Evolutionary conservation across 2,888 invertebrate species (phyloP).

Genomic region (Elysia crispata): DNA sequence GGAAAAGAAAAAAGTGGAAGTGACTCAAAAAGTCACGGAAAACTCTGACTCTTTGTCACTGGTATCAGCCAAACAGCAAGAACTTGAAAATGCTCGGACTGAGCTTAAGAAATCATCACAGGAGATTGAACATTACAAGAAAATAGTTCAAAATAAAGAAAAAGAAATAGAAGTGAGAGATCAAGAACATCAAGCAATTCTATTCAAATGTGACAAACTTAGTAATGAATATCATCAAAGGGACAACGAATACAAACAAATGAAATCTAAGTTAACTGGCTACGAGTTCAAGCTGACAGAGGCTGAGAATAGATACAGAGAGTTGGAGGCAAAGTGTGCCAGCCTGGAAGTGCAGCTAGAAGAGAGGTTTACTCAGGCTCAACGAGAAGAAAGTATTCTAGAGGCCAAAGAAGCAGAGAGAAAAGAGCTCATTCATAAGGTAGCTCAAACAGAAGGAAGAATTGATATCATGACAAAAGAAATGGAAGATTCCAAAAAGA

Average conservation of each 20-base stretch:
- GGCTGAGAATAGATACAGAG: conserved; percentile 44
- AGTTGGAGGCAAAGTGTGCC: conserved; percentile 40
- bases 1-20: conserved; percentile 33
- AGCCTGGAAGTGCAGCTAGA: conserved; percentile 44
- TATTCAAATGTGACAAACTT: conserved; percentile 19
- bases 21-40: too few species aligned
- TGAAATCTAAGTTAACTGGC: conserved; percentile 31
- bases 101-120: conserved; percentile 42
- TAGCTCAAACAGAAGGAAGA: too few species aligned
- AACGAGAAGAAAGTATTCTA: conserved; percentile 34
- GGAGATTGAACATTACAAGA: conserved; percentile 42
- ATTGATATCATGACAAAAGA: too few species aligned
- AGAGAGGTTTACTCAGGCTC: conserved; percentile 37
- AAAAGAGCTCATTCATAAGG: conserved; percentile 10
- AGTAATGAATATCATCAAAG: conserved; percentile 24
- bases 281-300: conserved; percentile 35
- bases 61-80: conserved; percentile 40
- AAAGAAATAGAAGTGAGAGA: conserved; percentile 29
- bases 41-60: background rate
- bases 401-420: conserved; percentile 14
- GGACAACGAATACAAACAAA: conserved; percentile 11
- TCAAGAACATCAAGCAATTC: conserved; percentile 18
- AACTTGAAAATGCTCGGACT: conserved; percentile 36
- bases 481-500: too few species aligned
- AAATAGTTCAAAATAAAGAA: conserved; percentile 16